A percentile compares a stretch with the other conserved stretches of the same genome.
Conservation (phyloP, 2,113 vertebrate genomes). For the Gavialis gangeticus region DNA sequence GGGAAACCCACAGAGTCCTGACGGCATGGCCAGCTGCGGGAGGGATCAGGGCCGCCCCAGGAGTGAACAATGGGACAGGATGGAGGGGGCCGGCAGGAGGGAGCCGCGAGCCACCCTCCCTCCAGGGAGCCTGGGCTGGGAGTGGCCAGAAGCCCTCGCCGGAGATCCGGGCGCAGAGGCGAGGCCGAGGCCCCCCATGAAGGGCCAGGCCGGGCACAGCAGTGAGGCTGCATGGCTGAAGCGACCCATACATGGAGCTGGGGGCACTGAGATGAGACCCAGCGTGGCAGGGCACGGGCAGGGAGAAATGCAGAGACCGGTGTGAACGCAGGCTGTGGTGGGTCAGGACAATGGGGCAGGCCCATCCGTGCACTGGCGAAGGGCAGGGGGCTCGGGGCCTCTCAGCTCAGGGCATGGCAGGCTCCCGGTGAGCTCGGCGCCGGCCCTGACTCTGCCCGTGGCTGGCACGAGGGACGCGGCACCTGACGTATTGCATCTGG, state of each 20-base stretch:
- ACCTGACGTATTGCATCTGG: not conserved
- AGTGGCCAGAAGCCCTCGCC: no score
- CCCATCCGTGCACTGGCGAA: no score
- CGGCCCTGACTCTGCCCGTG: not conserved
- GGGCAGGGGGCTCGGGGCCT: not conserved
- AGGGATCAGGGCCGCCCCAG: rapidly evolving
- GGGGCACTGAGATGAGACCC: not conserved
- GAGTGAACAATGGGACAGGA: not conserved
- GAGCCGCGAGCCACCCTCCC: not conserved
- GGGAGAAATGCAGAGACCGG: rapidly evolving
- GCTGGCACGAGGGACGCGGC: rapidly evolving
- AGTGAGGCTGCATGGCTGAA: not conserved
- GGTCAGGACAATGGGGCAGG: no score
- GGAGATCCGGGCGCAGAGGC: no score
- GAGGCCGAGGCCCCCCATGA: not conserved
- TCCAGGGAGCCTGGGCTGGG: no score
- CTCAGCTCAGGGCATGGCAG: not conserved
- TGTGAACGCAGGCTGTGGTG: rapidly evolving
- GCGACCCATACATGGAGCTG: not conserved
- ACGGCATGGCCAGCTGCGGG: no score
- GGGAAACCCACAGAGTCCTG: no score
- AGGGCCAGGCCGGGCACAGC: not conserved
- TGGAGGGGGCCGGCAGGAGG: rapidly evolving
- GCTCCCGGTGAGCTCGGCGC: not conserved
- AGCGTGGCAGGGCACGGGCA: no score